Percentiles rank a stretch among this genome's conserved stretches.
These are phyloP conservation scores for Pipistrellus kuhlii DNA, from an alignment of 2,797 vertebrate species.

Conservation along the genomic window DNA sequence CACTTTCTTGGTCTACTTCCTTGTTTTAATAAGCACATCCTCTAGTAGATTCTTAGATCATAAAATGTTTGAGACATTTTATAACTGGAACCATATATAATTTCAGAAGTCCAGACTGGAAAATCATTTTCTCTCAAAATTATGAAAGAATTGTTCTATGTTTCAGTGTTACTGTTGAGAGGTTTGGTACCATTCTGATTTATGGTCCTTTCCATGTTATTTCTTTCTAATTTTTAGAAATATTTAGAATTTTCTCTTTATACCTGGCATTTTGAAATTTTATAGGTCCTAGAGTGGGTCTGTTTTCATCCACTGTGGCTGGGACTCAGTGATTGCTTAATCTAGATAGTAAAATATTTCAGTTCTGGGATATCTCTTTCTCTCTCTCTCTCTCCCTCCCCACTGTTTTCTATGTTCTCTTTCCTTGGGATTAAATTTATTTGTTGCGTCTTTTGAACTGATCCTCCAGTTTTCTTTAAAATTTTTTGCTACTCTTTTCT, in stretches of 20 bases:
- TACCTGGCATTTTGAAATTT: neutral
- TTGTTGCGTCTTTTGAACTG: neutral
- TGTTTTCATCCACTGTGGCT: neutral
- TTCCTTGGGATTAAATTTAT: neutral
- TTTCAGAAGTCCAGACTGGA: neutral
- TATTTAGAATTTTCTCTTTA: slow-evolving; percentile 18
- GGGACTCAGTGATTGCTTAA: neutral
- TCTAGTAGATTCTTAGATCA: neutral
- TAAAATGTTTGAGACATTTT: neutral
- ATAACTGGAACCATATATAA: neutral
- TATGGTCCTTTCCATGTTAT: neutral
- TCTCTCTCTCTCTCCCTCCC: neutral
- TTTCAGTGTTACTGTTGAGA: neutral
- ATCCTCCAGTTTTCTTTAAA: neutral
- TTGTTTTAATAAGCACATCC: slow-evolving; percentile 12
- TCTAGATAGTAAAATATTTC: neutral
- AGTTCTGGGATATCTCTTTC: neutral
- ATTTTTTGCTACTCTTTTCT: neutral
- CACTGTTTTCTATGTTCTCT: neutral
- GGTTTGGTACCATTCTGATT: neutral
- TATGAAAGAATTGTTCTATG: neutral
- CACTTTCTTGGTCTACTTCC: slow-evolving; percentile 49
- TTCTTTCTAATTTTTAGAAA: neutral
- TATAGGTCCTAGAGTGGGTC: neutral
- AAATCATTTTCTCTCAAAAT: slow-evolving; percentile 29